Base-by-base conservation (phyloP, 2,888 invertebrate species). In the Papilio elwesi region DNA sequence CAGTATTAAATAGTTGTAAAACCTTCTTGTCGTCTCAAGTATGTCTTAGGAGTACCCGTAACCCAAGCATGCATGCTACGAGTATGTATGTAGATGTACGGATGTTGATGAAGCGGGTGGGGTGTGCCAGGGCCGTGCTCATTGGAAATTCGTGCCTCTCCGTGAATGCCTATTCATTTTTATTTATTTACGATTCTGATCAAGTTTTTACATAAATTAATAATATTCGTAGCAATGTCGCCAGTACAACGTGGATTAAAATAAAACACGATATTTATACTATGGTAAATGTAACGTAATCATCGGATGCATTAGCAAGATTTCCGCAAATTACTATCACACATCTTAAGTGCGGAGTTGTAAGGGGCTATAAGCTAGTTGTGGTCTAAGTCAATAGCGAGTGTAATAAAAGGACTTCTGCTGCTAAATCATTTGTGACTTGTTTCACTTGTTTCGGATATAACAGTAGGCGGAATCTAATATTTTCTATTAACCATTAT, bases 301-400 rank as follows among this genome's bases (percentile, higher is more conserved):
- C 82, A 75, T 81, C 84, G 85, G 82, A 83, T 78, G 82, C 88
- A 88, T 90, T 90, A 89, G 87, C 80, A 80, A 78, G 85, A 87
- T 87, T 87, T 86, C 80, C 84, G 83, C 83, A 89, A 90, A 88
- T 83, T 86, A 88, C 87, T 87, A 87, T 86, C 88, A 85, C 88
- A 85, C 87, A 87, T 87, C 87, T 85, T 82, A 88, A 87, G 88
- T 85, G 82, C 87, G 87, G 89, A 89, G 79, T 80, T 78, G 82
- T 82, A 80, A 83, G 85, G 85, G 82, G 83, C 80, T 85, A 75
- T 80, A 79, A 79, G 74, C 69, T 68, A 66, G 48, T 5, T 73
- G n/a, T 74, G 80, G 82, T 74, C 0, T 74, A 86, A 82, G 78
- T 66, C 52, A 84, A 15, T 77, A 81, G 79, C 57, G 66, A 26